A percentile compares a stretch with the other conserved stretches of the same genome.
Evolutionary conservation across 1,140 invertebrate species (phyloP).

Genomic region (Hylaeus anthracinus): DNA sequence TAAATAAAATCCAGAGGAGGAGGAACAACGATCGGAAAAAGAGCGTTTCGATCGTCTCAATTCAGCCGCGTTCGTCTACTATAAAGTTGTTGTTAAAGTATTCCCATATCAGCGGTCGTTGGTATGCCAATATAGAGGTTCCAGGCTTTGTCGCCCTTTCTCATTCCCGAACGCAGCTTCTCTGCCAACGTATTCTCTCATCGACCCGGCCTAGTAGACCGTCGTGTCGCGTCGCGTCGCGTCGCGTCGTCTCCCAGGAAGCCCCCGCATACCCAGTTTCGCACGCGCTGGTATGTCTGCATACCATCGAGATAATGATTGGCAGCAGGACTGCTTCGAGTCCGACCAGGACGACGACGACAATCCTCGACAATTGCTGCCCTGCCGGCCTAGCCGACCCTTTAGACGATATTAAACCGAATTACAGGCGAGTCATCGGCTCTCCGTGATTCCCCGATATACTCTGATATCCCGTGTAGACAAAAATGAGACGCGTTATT

Average conservation of each 20-base stretch:
- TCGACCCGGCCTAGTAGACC: slow-evolving; percentile 46
- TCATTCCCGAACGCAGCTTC: slow-evolving; percentile 59
- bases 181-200: slow-evolving; percentile 66
- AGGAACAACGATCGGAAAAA: neutral
- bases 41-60: slow-evolving; percentile 45
- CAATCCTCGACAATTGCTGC: slow-evolving; percentile 21
- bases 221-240: neutral
- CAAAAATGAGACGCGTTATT: neutral
- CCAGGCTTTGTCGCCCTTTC: slow-evolving; percentile 70
- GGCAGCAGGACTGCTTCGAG: slow-evolving; percentile 62
- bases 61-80: slow-evolving; percentile 52
- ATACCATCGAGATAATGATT: slow-evolving; percentile 75
- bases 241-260: slow-evolving; percentile 55
- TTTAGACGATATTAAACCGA: slow-evolving; percentile 34
- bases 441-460: slow-evolving; percentile 13
- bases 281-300: slow-evolving; percentile 75
- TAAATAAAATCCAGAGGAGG: neutral
- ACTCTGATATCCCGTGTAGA: neutral
- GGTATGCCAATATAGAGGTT: slow-evolving; percentile 79
- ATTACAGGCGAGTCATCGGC: slow-evolving; percentile 3
- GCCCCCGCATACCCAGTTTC: slow-evolving; percentile 72
- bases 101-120: slow-evolving; percentile 75
- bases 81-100: slow-evolving; percentile 78
- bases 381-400: neutral
- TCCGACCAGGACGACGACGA: slow-evolving; percentile 51